A percentile compares a stretch with the other conserved stretches of the same genome.
phyloP scores from a whole-genome alignment of 2,797 vertebrate species.

The Gymnodraco acuticeps region DNA sequence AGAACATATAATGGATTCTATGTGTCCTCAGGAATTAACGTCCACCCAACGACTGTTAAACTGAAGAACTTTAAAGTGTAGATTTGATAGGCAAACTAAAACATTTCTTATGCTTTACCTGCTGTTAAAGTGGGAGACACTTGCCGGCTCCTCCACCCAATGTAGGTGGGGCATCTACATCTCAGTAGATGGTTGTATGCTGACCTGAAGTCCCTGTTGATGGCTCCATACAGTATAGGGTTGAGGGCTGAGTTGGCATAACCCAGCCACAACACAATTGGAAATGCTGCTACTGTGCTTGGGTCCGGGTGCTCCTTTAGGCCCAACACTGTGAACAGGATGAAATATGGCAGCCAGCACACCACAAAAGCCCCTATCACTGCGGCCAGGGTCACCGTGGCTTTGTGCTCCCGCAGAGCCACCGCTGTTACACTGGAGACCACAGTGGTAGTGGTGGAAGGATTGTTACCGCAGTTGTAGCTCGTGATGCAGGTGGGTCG shows the following conservation, averaged over 20 bases:
- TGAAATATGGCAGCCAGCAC: constrained; percentile 98
- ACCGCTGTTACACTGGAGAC: constrained; percentile 76
- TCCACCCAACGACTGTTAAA: neutral
- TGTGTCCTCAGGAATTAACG: neutral
- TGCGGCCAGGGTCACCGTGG: constrained; percentile 91
- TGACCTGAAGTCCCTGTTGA: constrained; percentile 93
- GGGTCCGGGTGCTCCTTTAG: constrained; percentile 81
- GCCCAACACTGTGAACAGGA: constrained; percentile 90
- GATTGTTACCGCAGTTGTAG: constrained; percentile 58
- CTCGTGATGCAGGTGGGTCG: constrained; percentile 70
- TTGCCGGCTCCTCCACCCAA: constrained; percentile 42
- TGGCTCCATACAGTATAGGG: constrained; percentile 91
- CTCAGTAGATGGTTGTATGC: constrained; percentile 89
- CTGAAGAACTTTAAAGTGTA: neutral
- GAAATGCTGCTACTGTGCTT: constrained; percentile 70
- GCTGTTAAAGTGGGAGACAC: constrained; percentile 41
- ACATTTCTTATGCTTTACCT: constrained; percentile 47
- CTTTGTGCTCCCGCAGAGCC: constrained; percentile 93
- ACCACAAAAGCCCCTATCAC: constrained; percentile 93
- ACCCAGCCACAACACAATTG: constrained; percentile 93
- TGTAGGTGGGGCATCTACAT: constrained; percentile 65
- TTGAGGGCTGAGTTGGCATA: constrained; percentile 95
- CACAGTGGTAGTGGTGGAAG: constrained; percentile 47
- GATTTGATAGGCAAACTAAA: neutral
- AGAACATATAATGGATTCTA: neutral